Conservation (phyloP, 2,888 invertebrate genomes). For the Clitarchus hookeri region DNA sequence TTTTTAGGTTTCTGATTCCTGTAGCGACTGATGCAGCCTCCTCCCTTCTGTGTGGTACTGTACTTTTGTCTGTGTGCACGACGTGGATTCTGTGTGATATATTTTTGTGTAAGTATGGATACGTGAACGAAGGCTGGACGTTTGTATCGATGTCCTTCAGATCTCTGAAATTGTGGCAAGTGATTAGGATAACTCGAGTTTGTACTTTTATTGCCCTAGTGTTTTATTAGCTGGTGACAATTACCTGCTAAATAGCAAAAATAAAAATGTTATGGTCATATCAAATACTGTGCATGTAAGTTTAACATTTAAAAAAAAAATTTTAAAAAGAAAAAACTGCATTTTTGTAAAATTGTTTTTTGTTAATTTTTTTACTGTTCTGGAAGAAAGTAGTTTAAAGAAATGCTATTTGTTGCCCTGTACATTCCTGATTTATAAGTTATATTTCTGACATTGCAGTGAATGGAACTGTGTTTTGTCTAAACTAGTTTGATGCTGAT, state of each 20-base stretch:
- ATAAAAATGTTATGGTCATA: not conserved
- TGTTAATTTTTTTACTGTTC: not conserved
- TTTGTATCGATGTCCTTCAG: not conserved
- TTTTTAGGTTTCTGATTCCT: constrained; percentile 8
- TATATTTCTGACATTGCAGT: not conserved
- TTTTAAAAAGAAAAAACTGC: too few species aligned
- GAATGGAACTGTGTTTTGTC: not conserved
- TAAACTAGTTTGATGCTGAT: not conserved
- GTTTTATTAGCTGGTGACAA: not conserved
- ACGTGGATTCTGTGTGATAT: not conserved
- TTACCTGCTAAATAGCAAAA: not conserved
- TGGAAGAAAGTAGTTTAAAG: not conserved
- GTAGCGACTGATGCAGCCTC: constrained; percentile 9
- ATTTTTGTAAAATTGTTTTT: not conserved
- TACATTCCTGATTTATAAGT: constrained; percentile 43
- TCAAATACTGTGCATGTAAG: not conserved
- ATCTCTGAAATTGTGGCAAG: not conserved
- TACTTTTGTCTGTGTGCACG: constrained; percentile 4
- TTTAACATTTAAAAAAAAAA: not conserved
- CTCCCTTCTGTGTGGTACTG: constrained; percentile 8
- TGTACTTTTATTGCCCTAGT: not conserved
- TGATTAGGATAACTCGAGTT: not conserved
- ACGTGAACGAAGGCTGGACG: not conserved
- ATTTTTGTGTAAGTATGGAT: not conserved
- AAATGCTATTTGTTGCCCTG: not conserved